Base-by-base conservation (phyloP, 2,113 vertebrate species). In the Apteryx mantelli region DNA sequence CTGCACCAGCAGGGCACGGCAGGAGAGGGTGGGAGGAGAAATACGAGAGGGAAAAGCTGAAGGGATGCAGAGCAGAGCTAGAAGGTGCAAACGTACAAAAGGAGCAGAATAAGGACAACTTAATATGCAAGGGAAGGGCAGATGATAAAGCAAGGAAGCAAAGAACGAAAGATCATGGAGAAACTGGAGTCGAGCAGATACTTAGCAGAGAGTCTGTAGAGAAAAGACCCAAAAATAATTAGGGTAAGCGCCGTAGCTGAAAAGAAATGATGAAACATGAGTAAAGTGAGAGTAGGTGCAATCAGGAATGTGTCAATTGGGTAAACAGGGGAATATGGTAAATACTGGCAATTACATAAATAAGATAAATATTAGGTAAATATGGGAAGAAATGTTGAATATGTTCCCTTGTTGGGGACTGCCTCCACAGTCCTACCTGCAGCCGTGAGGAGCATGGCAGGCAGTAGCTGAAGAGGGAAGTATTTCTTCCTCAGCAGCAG, bases 221-320 rank as follows among this genome's bases (percentile, higher is more conserved):
- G 91, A 83, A 92, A 93, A 91, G 71, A 81, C 46, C 91, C 44
- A 81, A 90, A 91, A 95, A 95, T 94, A 82, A 95, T 95, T 82
- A 93, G 80, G 65, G 58, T 94, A 92, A 95, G 88, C 46, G 50
- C 79, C 90, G 48, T 76, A 86, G 93, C 79, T 93, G 88, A 93
- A 93, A 93, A 95, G 63, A 92, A 94, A 82, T 3, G 30, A 88
- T 63, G 85, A 53, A 73, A 73, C 60, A 78, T 30, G 90, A 93
- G 93, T 83, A 95, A 95, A 94, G 55, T 7, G 83, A 44, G 79
- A 0, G 0, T 85, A 94, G 90, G 68, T 93, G 88, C 96, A 95
- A 68, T n/a, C 79, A 83, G 90, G 61, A 89, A 69, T 50, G 40
- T 0, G 7, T 66, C 88, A 86, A n/a, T 13, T 82, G 70, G 26